Percentiles rank a stretch among this genome's conserved stretches.
Evolutionary conservation across 2,888 invertebrate species (phyloP).

Genomic region (Caenorhabditis zanzibari): DNA sequence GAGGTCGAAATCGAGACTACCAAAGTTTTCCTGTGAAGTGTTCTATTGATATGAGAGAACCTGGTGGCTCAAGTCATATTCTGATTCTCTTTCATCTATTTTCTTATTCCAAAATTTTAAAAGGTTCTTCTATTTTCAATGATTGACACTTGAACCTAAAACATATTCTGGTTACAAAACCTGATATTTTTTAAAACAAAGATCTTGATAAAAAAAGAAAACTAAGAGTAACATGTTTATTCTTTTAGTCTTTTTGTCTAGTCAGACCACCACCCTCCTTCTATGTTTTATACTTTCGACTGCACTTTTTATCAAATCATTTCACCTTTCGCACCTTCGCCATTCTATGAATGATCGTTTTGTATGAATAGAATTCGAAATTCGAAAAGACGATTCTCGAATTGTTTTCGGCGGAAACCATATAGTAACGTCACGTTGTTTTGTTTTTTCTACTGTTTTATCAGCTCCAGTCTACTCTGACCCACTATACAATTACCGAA

Average conservation of each 20-base stretch:
- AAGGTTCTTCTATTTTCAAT: too few relatives aligned
- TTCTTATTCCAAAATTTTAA: too few relatives aligned
- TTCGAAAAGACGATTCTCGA: neutral
- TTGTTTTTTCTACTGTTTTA: neutral
- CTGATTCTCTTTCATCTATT: too few relatives aligned
- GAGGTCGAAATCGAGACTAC: too few relatives aligned
- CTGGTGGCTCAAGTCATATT: too few relatives aligned
- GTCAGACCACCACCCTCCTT: slow-evolving; percentile 33
- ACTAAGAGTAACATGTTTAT: slow-evolving; percentile 2
- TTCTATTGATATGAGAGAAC: too few relatives aligned
- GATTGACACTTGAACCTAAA: slow-evolving; percentile 23
- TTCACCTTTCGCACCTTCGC: neutral
- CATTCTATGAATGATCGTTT: neutral
- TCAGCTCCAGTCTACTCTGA: neutral
- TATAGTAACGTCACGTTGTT: neutral
- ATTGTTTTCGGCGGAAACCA: neutral
- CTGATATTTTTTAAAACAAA: slow-evolving; percentile 8
- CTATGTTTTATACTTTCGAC: neutral
- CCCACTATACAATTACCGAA: slow-evolving; percentile 30
- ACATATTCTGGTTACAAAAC: slow-evolving; percentile 4
- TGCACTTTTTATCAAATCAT: slow-evolving; percentile 34
- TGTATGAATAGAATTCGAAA: neutral
- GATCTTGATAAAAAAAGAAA: neutral
- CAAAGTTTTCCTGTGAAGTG: too few relatives aligned
- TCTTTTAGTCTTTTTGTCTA: slow-evolving; percentile 8